phyloP scores from a whole-genome alignment of 2,888 invertebrate species.

The Eupelmus urozonus region DNA sequence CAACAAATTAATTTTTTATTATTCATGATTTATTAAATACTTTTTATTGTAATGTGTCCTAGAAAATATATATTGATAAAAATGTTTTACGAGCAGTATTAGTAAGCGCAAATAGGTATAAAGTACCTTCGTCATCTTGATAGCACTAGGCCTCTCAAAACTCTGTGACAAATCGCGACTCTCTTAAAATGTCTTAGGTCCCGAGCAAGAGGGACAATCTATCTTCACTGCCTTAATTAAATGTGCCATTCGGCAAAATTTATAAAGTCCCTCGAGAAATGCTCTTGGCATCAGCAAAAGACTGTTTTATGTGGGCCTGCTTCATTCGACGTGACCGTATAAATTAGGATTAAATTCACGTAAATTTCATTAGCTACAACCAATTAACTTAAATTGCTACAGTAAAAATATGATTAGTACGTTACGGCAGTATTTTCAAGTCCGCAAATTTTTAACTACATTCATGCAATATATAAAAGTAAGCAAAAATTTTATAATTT shows the following conservation, averaged over 20 bases:
- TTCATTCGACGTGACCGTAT: neutral
- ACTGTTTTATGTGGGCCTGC: too few species aligned
- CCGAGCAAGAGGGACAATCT: constrained; percentile 61
- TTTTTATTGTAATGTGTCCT: too few species aligned
- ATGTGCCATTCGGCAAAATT: constrained; percentile 63
- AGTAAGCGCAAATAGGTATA: neutral
- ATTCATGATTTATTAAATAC: too few species aligned
- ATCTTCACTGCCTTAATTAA: constrained; percentile 66
- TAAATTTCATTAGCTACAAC: neutral
- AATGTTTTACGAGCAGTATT: too few species aligned
- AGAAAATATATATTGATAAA: too few species aligned
- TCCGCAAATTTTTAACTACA: too few species aligned
- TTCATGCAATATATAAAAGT: too few species aligned
- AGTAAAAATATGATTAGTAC: too few species aligned
- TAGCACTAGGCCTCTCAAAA: neutral
- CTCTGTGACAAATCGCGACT: constrained; percentile 4
- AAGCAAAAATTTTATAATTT: too few species aligned
- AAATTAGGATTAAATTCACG: neutral
- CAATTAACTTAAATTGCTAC: too few species aligned
- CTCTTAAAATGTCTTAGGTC: constrained; percentile 4
- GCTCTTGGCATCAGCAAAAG: neutral
- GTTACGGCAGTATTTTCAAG: too few species aligned
- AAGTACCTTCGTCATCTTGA: neutral
- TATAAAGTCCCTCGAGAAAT: constrained; percentile 59
- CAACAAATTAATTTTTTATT: too few species aligned